A percentile compares a stretch with the other conserved stretches of the same genome.
Evolutionary conservation across 2,888 invertebrate genomes (phyloP).

Genomic region (Mesorhabditis sp.): DNA sequence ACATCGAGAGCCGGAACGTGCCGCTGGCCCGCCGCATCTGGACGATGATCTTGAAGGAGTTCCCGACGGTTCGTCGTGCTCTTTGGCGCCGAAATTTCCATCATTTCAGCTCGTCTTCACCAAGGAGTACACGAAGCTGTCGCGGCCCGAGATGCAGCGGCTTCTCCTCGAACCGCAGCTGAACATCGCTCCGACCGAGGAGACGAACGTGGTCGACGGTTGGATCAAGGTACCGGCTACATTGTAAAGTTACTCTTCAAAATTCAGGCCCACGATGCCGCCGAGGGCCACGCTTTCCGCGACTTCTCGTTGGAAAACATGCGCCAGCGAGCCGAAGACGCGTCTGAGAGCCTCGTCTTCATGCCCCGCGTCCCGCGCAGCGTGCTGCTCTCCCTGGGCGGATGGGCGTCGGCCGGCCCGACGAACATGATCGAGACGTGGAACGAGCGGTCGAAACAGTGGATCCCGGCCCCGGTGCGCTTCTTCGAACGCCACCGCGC

Average conservation of each 20-base stretch:
- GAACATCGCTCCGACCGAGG: neutral
- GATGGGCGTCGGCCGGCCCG: constrained; percentile 2
- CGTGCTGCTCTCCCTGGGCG: neutral
- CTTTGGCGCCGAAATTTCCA: no score
- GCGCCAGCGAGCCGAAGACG: neutral
- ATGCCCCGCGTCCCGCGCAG: constrained; percentile 1
- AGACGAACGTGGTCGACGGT: neutral
- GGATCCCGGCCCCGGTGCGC: neutral
- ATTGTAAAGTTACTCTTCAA: neutral
- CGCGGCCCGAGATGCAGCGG: neutral
- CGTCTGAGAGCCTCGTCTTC: neutral
- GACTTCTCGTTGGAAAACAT: neutral
- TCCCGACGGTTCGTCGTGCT: neutral
- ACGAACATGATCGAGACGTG: constrained; percentile 4
- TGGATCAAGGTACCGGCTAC: neutral
- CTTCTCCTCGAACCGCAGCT: neutral
- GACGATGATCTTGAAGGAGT: neutral
- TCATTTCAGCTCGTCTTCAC: neutral
- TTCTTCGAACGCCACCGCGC: neutral
- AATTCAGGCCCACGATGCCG: neutral
- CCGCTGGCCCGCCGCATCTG: neutral
- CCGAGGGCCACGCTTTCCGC: neutral
- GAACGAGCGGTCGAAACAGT: constrained; percentile 6
- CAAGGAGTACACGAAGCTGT: neutral
- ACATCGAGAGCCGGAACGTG: neutral